phyloP scores from a whole-genome alignment of 2,888 invertebrate species.

The Strigamia crassipes region DNA sequence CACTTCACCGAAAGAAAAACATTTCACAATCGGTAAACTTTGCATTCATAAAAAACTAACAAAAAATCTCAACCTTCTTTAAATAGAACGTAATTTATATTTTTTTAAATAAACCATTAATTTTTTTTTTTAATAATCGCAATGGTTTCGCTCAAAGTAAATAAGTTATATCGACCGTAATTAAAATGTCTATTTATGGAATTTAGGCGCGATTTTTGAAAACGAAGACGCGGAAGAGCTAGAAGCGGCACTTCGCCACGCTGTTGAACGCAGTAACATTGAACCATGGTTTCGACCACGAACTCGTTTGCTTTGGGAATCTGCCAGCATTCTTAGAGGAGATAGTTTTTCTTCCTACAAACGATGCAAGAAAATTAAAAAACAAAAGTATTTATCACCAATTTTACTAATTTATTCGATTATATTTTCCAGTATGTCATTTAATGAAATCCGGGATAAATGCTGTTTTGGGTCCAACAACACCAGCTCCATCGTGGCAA shows the following conservation, averaged over 20 bases:
- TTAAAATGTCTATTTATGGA: background rate
- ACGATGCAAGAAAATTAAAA: constrained; percentile 55
- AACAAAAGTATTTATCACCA: too few relatives aligned
- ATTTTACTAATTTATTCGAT: background rate
- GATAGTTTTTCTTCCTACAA: constrained; percentile 59
- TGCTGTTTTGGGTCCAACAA: background rate
- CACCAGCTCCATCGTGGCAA: background rate
- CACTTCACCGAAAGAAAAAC: constrained; percentile 1
- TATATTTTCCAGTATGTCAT: background rate
- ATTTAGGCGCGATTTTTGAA: constrained; percentile 15
- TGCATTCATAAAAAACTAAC: too few relatives aligned
- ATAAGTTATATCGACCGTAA: background rate
- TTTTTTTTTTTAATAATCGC: too few relatives aligned
- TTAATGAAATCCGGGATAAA: background rate
- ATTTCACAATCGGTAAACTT: constrained; percentile 24
- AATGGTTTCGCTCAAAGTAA: too few relatives aligned
- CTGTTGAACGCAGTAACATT: constrained; percentile 54
- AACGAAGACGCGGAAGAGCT: constrained; percentile 44
- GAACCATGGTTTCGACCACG: constrained; percentile 53
- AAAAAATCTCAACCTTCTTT: background rate
- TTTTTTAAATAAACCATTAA: background rate
- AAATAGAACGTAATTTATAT: background rate
- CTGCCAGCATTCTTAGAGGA: constrained; percentile 52
- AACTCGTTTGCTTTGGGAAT: constrained; percentile 56
- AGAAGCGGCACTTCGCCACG: constrained; percentile 56